Evolutionary conservation across 2,797 vertebrate species (phyloP).

Genomic region (Harpagifer antarcticus): DNA sequence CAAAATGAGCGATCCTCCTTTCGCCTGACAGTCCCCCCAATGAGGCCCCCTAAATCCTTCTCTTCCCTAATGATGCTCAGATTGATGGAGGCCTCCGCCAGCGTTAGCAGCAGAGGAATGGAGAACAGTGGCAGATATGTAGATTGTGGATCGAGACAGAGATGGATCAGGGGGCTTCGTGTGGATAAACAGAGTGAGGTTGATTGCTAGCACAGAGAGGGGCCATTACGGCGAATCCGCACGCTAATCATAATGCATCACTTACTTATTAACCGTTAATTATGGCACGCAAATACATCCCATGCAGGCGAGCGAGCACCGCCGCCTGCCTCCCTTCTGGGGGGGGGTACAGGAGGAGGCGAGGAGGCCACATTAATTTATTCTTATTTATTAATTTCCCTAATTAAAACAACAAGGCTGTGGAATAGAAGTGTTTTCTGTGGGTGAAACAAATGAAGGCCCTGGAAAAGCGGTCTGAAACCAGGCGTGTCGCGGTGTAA

Average conservation of each 20-base stretch:
- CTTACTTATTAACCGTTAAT: slow-evolving; percentile 91
- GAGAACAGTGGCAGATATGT: slow-evolving; percentile 75
- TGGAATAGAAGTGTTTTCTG: slow-evolving; percentile 85
- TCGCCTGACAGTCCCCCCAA: slow-evolving; percentile 53
- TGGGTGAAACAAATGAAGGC: slow-evolving; percentile 85
- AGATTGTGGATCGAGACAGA: slow-evolving; percentile 82
- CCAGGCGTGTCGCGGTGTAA: slow-evolving; percentile 79
- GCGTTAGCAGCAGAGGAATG: slow-evolving; percentile 78
- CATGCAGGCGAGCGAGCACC: slow-evolving; percentile 67
- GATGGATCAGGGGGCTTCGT: slow-evolving; percentile 81
- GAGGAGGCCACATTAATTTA: slow-evolving; percentile 86
- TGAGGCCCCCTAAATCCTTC: slow-evolving; percentile 59
- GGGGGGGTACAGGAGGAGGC: slow-evolving; percentile 71
- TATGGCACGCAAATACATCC: slow-evolving; percentile 87
- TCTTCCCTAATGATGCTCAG: slow-evolving; percentile 77
- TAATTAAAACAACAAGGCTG: slow-evolving; percentile 89
- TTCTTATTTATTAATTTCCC: slow-evolving; percentile 90
- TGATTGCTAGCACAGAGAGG: slow-evolving; percentile 87
- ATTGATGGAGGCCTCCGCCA: slow-evolving; percentile 80
- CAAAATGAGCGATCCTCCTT: slow-evolving; percentile 57
- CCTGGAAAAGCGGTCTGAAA: slow-evolving; percentile 79
- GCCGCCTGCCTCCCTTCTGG: slow-evolving; percentile 69
- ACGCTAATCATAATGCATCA: slow-evolving; percentile 90
- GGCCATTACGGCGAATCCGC: slow-evolving; percentile 85
- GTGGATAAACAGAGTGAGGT: slow-evolving; percentile 84